Base-by-base conservation (phyloP, 2,113 vertebrate genomes). In the Asarcornis scutulata region DNA sequence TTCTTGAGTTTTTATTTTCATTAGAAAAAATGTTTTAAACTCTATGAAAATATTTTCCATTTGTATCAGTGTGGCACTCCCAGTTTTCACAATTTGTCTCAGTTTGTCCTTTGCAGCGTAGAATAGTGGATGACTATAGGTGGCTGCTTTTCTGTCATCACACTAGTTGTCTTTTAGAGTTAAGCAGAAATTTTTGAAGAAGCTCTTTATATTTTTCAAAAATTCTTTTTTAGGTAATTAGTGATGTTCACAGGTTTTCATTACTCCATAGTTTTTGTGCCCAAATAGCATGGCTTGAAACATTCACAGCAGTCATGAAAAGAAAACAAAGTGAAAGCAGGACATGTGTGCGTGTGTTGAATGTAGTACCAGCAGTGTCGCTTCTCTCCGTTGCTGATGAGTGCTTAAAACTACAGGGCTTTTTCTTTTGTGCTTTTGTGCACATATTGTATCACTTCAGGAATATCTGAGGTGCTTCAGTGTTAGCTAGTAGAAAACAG, bases 31-130 rank as follows among this genome's bases (percentile, higher is more conserved):
- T 0, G 1, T 27, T 78, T 81, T 18, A 6, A 32, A 17, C 56
- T 59, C 2, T 38, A 2, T 36, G 42, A 44, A 52, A 29, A 5
- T 1, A 5, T 11, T 59, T 53, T 2, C 10, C 2, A 1, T 66
- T 71, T 73, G 3, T 66, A 26, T 5, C 8, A 12, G 11, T 9
- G 32, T 46, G 17, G 32, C 64, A 15, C 8, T 56, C 48, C 2
- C 8, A 17, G 12, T 72, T 86, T 88, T 53, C 21, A 27, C 2
- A 23, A 3, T 27, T 56, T 44, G 4, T 42, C 16, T 66, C 31
- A 22, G 8, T 48, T 83, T 75, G 29, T 32, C 22, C 21, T 76
- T 34, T 9, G 16, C 3, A 7, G 7, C 40, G 23, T 22, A 29
- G 44, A 63, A 26, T 26, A 53, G 5, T 12, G 38, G 25, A 11